Evolutionary conservation across 2,797 vertebrate genomes (phyloP), one percentile per base, ranked within the genome.

Genomic region (Phylloscopus collybita): DNA sequence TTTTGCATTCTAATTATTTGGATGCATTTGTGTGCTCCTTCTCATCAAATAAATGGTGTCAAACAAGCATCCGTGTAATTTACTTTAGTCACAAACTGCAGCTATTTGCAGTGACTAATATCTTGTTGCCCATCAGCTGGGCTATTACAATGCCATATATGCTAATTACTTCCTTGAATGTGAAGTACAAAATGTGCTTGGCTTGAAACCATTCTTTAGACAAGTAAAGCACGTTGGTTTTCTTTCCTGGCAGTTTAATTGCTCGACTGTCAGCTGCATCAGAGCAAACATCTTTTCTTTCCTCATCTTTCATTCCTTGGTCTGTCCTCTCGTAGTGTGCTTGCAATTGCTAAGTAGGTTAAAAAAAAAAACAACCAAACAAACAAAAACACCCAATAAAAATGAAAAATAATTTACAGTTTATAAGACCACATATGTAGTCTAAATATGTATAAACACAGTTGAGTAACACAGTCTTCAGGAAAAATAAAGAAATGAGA

Each of bases 161-260:
- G 84, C 69, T 88, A 96, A 97, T 96, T 96, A 92, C 90, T 95
- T 96, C 95, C 94, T 95, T 87, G 94, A 95, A 90, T 94, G 76
- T 96, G 90, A 75, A 69, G 91, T 54, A 96, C 84, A 84, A 96
- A 95, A 96, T 92, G 93, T 96, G 64, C 93, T 94, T 80, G 42
- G 62, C 91, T 92, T 88, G 70, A 97, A 97, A 90, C 82, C 74
- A 71, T 86, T 96, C 93, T 96, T 95, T 74, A 96, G 83, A 91
- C 53, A 91, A 92, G 87, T 66, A 95, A 86, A 96, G 49, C 26
- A 23, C 59, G 45, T 65, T 66, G 60, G 36, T 90, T 82, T 92
- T 93, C 75, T 90, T 62, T 78, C 75, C 91, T 97, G 96, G 94
- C 96, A 98, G 89, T 92, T 96, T 97, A 98, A 98, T 97, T 97